Evolutionary conservation across 2,113 vertebrate genomes (phyloP).

Genomic region (Hepsetus odoe): DNA sequence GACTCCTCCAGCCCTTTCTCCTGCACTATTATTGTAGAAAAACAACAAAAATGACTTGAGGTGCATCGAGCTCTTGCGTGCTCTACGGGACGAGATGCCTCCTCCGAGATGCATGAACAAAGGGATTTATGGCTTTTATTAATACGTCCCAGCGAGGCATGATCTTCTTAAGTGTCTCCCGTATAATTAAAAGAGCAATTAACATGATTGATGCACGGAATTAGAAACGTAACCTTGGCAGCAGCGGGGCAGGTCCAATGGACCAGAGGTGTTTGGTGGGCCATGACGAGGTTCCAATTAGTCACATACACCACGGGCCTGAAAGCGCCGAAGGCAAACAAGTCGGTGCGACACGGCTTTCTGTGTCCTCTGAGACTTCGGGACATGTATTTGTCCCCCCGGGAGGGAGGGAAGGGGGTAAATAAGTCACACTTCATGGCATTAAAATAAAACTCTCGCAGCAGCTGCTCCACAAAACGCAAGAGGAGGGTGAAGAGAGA

Average conservation of each 20-base stretch:
- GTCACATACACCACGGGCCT: constrained; percentile 30
- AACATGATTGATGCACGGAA: constrained; percentile 44
- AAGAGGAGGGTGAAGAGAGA: not conserved
- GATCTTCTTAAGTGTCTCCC: constrained; percentile 50
- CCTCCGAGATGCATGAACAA: constrained; percentile 37
- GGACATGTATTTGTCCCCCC: constrained; percentile 2
- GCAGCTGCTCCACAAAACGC: constrained; percentile 33
- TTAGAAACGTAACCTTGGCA: constrained; percentile 43
- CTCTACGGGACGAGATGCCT: not conserved
- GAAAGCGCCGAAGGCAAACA: constrained; percentile 15
- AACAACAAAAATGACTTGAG: too few species aligned
- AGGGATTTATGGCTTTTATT: constrained; percentile 45
- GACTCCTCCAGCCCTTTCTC: too few species aligned
- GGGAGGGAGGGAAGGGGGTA: constrained; percentile 14
- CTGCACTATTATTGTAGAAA: too few species aligned
- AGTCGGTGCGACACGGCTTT: constrained; percentile 33
- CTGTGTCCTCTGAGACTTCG: constrained; percentile 35
- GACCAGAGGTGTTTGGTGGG: constrained; percentile 23
- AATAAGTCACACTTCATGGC: constrained; percentile 47
- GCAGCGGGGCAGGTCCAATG: constrained; percentile 16
- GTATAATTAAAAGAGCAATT: constrained; percentile 56
- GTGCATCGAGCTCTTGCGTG: not conserved
- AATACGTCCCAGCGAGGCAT: constrained; percentile 42
- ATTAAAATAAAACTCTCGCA: constrained; percentile 36
- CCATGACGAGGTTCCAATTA: constrained; percentile 35